A percentile compares a stretch with the other conserved stretches of the same genome.
Evolutionary conservation across 1,140 invertebrate species (phyloP).

Genomic region (Samia ricini): DNA sequence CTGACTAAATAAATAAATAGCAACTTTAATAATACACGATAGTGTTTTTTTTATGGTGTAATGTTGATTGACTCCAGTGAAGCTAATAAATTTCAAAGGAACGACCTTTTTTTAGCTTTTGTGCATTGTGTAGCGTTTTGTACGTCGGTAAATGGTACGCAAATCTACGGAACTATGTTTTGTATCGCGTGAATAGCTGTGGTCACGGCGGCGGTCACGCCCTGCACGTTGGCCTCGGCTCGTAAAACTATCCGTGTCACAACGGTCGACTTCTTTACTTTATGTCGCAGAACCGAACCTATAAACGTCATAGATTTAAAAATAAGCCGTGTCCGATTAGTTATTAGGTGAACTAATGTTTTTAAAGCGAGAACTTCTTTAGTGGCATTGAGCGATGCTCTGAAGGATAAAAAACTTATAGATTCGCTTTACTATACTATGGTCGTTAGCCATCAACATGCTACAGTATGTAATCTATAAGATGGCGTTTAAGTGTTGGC

Average conservation of each 20-base stretch:
- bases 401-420: no score
- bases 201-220: conserved; percentile 60
- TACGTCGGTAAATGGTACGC: background rate
- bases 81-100: background rate
- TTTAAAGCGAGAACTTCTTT: no score
- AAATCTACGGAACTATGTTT: conserved; percentile 34
- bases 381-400: no score
- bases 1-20: no score
- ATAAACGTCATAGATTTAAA: conserved; percentile 1
- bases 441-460: no score
- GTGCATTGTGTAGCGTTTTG: background rate
- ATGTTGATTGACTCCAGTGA: conserved; percentile 6
- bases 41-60: no score
- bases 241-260: conserved; percentile 61
- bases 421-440: no score
- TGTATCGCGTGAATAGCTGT: conserved; percentile 46
- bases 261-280: conserved; percentile 39
- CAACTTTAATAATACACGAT: no score
- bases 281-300: conserved; percentile 23
- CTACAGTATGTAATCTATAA: no score
- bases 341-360: background rate
- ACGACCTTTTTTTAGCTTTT: background rate
- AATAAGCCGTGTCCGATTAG: background rate
- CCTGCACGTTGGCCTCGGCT: conserved; percentile 59
- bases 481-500: no score